Base-by-base conservation (phyloP, 2,888 invertebrate genomes). In the Dryobota labecula region DNA sequence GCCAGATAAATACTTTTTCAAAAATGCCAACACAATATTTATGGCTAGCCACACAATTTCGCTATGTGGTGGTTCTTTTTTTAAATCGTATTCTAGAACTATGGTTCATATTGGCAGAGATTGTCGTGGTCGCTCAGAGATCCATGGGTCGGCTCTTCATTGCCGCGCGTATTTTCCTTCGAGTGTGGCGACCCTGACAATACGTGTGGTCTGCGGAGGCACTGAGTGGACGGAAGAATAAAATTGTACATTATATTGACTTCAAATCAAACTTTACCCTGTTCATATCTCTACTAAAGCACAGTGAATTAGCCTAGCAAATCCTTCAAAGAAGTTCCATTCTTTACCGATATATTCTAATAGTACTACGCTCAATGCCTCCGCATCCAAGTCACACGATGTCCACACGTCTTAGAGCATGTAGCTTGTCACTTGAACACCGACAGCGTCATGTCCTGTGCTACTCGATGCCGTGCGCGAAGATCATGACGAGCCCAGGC, bases 401-500 rank as follows among this genome's bases (percentile, higher is more conserved):
- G 63, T 75, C 67, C 65, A 75, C 80, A 83, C 43, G n/a, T 76
- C 64, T 69, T 73, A 68, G 70, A 82, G 78, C 78, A 60, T 54
- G 51, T 64, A 74, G 72, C 70, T 53, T 73, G 78, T 74, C 76
- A 73, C 70, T 81, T 79, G 68, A 75, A 78, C 84, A 76, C 67
- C 53, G 27, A 57, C 20, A 60, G 64, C n/a, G 18, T 53, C 56
- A 38, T 27, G 43, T 57, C 73, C 20, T 57, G 54, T 61, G 85
- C 84, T 95, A 98, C 93, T 98, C 98, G 86, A 99, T 99, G 78
- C 99, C 99, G 94, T 99, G 99, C 76, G 99, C 99, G 95, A 99
- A 99, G 90, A 99, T 99, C 99, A 99, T 99, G 65, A 99, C 99
- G 82, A 99, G 97, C 2, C 99, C 99, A 0, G 99, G 99, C 87